Evolutionary conservation across 2,888 invertebrate species (phyloP), one percentile per base, ranked within the genome.

Genomic region (Anthophora plumipes): DNA sequence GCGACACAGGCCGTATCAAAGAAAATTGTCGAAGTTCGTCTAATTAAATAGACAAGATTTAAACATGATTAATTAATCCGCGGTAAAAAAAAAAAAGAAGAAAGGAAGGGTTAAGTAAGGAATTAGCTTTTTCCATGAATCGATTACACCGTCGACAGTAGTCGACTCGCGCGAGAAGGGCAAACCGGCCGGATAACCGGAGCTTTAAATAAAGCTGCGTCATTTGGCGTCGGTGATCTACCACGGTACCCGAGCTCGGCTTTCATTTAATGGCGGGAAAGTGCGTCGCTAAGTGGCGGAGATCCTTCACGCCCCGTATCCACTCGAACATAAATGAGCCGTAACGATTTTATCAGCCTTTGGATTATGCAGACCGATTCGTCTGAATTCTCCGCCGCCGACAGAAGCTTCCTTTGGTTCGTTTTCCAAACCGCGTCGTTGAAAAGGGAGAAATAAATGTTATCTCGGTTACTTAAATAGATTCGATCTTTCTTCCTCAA

Each of bases 181-280:
- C 59, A 25, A 37, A 46, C 37, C 14, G 20, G 9, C 25, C n/a
- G 52, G 64, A 25, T 63, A 60, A 50, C 60, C 55, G 41, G 43
- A 41, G 11, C 55, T 54, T 74, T 61, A 48, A 79, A 64, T 74
- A 60, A 79, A 20, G 39, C 52, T 11, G 17, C 50, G 41, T 66
- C 43, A 71, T 73, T 77, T 57, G 9, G 55, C 59, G 37, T n/a
- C 11, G 6, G 52, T 48, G 52, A 80, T 75, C 31, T 22, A 6
- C 4, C 25, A 9, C 31, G 22, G 50, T 39, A 17, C 6, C 14
- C 6, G 22, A 46, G 59, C 50, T 54, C 31, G 48, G 14, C 54
- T 67, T 67, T 61, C 61, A 55, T 61, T 46, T 73, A 70, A 76
- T 72, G 55, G 46, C 39, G 17, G 14, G 54, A 78, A 77, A 83